These are phyloP conservation scores for Brachionus plicatilis DNA, from an alignment of 1,140 invertebrate species.

Conservation along the genomic window DNA sequence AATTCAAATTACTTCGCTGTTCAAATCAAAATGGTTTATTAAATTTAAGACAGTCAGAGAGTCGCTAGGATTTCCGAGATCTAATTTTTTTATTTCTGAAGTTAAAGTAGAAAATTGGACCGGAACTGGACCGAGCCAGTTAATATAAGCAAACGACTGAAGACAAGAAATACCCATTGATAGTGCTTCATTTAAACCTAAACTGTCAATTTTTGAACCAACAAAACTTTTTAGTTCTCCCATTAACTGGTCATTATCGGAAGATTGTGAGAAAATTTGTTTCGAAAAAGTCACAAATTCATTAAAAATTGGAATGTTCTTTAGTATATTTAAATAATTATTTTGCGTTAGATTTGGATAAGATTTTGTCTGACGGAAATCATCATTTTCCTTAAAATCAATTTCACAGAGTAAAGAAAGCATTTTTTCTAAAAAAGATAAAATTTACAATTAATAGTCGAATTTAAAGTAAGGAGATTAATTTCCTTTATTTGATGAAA, in stretches of 20 bases:
- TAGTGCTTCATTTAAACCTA: conserved; percentile 46
- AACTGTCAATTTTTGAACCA: not conserved
- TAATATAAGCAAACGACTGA: conserved; percentile 69
- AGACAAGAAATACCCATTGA: conserved; percentile 61
- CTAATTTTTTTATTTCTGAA: conserved; percentile 40
- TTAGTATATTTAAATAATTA: not conserved
- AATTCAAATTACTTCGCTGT: conserved; percentile 40
- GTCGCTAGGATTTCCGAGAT: not conserved
- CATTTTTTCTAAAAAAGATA: not conserved
- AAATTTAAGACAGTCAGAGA: not conserved
- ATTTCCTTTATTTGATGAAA: not conserved
- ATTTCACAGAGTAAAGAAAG: conserved; percentile 3
- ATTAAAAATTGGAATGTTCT: not conserved
- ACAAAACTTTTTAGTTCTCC: not conserved
- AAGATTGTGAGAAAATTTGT: not conserved
- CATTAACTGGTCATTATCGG: not conserved
- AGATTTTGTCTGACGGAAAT: not conserved
- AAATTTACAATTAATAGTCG: not conserved
- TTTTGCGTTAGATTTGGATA: not conserved
- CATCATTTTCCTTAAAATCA: conserved; percentile 23
- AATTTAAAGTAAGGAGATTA: not conserved
- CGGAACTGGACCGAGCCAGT: conserved; percentile 70
- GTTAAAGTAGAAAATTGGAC: conserved; percentile 42
- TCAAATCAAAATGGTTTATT: conserved; percentile 16
- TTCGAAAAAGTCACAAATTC: not conserved